These are phyloP conservation scores for Spizella passerina DNA, from an alignment of 2,797 vertebrate species.

Conservation along the genomic window DNA sequence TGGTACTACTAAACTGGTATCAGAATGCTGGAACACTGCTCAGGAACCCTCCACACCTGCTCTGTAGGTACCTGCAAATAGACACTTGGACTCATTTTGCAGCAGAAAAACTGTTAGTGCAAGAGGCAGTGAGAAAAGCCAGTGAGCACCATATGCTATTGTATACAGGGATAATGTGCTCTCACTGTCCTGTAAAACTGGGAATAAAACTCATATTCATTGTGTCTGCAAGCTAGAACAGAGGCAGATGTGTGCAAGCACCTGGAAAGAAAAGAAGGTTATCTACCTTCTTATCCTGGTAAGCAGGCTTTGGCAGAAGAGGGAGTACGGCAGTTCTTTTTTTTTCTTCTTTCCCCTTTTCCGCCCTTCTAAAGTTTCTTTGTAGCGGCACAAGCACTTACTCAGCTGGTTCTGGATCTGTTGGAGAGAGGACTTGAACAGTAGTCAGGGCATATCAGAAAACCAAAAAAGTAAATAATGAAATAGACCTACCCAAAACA, in stretches of 20 bases:
- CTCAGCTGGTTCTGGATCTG: not conserved
- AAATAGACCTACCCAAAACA: not conserved
- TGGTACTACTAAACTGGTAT: not conserved
- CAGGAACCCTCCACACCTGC: not conserved
- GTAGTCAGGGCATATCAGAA: not conserved
- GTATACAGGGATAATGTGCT: not conserved
- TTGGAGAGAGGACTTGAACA: not conserved
- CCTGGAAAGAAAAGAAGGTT: not conserved
- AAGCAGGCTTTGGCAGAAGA: not conserved
- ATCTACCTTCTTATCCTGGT: not conserved
- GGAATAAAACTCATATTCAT: not conserved
- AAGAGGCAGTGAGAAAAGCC: not conserved
- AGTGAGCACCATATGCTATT: not conserved
- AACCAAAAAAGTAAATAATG: not conserved
- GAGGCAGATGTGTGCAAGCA: not conserved
- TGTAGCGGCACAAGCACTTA: not conserved
- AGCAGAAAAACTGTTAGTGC: not conserved
- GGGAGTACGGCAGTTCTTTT: not conserved
- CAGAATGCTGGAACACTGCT: not conserved
- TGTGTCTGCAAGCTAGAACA: not conserved
- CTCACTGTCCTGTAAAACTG: not conserved
- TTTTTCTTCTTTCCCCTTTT: not conserved
- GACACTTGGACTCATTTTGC: not conserved
- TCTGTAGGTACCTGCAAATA: not conserved
- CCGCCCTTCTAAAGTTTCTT: not conserved